phyloP scores from a whole-genome alignment of 2,113 vertebrate species.

The Hypocryptadius cinnamomeus region DNA sequence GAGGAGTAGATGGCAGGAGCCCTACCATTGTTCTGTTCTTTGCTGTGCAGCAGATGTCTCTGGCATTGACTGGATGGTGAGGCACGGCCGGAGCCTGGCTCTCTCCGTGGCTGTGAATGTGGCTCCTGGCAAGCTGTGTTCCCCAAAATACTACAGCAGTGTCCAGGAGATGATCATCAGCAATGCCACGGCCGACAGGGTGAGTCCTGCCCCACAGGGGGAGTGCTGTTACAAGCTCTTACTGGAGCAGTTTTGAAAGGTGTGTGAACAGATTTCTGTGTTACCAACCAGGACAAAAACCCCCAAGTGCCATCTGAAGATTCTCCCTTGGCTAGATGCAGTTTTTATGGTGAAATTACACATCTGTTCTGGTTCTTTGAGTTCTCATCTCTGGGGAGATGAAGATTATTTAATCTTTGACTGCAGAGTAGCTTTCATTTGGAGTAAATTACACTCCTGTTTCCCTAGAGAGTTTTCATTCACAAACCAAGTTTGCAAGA shows the following conservation, averaged over 20 bases:
- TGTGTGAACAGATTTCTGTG: background rate
- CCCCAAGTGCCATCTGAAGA: background rate
- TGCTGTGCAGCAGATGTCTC: constrained; percentile 81
- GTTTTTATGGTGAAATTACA: background rate
- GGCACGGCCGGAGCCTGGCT: constrained; percentile 91
- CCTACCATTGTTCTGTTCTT: background rate
- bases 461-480: background rate
- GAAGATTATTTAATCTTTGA: background rate
- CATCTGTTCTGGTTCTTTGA: background rate
- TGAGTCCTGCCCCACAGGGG: constrained; percentile 21
- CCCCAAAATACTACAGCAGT: constrained; percentile 73
- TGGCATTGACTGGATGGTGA: constrained; percentile 98
- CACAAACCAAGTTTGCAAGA: background rate
- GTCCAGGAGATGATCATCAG: constrained; percentile 84
- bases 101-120: constrained; percentile 84
- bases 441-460: background rate
- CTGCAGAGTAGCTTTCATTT: background rate
- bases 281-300: background rate
- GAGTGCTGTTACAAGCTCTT: fast-evolving
- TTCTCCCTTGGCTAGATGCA: background rate
- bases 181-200: constrained; percentile 88
- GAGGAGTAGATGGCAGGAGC: background rate
- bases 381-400: background rate
- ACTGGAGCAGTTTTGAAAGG: background rate
- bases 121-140: constrained; percentile 80